These are phyloP conservation scores for Cacatua alba DNA, from an alignment of 2,113 vertebrate genomes.

Conservation along the genomic window DNA sequence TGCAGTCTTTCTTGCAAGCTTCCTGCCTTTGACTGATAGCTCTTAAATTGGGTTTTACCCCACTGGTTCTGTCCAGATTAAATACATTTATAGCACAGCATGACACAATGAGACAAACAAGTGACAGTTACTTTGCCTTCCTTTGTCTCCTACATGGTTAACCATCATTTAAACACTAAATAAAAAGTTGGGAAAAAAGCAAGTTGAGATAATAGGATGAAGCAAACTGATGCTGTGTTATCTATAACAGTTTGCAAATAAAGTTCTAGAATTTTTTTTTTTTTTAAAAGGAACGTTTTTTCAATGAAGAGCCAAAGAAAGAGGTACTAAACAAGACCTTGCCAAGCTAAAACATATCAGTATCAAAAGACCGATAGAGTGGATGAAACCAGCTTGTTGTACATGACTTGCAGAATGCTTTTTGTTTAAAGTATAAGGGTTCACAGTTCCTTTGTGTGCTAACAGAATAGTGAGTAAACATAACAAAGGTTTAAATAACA, in stretches of 20 bases:
- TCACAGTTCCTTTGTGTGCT: background rate
- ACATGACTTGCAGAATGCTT: background rate
- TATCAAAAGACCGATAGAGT: background rate
- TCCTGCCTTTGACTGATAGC: conserved; percentile 59
- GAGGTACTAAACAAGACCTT: background rate
- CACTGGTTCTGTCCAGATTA: conserved; percentile 61
- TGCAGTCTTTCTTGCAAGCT: background rate
- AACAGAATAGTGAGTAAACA: background rate
- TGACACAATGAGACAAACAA: conserved; percentile 30
- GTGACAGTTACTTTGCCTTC: conserved; percentile 50
- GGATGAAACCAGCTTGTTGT: background rate
- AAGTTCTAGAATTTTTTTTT: background rate
- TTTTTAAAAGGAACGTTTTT: background rate
- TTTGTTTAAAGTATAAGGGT: background rate
- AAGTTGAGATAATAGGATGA: background rate
- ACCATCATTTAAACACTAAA: conserved; percentile 55
- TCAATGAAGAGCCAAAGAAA: background rate
- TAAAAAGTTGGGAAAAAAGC: background rate
- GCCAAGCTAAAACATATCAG: background rate
- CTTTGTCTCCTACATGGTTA: conserved; percentile 59
- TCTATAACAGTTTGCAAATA: background rate
- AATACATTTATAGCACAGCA: conserved; percentile 69
- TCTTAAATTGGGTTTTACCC: conserved; percentile 70
- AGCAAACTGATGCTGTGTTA: background rate
- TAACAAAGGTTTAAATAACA: background rate